These are phyloP conservation scores for Heterotilapia buettikoferi DNA, from an alignment of 2,113 vertebrate genomes.

Conservation along the genomic window DNA sequence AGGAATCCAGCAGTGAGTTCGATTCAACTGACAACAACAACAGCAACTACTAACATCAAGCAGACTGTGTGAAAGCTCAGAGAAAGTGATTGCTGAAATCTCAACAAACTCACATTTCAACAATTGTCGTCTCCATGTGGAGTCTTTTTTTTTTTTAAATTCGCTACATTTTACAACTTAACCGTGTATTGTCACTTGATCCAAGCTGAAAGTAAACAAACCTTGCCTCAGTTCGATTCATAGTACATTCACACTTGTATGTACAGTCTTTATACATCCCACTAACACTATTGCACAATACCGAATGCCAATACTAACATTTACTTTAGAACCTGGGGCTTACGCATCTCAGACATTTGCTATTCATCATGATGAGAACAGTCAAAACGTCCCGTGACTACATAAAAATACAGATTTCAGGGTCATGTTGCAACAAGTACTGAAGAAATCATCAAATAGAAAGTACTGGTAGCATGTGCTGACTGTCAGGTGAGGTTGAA, in stretches of 20 bases:
- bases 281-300: background rate
- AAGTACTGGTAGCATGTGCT: background rate
- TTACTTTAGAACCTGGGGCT: background rate
- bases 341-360: background rate
- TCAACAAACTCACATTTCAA: background rate
- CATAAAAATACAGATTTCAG: background rate
- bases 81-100: background rate
- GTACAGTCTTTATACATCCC: background rate
- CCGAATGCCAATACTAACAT: background rate
- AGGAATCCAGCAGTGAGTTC: background rate
- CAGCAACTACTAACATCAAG: background rate
- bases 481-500: background rate
- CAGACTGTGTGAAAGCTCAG: background rate
- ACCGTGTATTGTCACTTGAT: background rate
- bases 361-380: background rate
- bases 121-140: fast-evolving
- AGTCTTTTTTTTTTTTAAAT: background rate
- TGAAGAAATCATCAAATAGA: background rate
- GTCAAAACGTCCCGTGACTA: background rate
- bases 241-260: background rate
- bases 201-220: background rate
- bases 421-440: background rate
- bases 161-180: background rate
- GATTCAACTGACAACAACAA: background rate
- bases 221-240: background rate